Percentiles rank a stretch among this genome's conserved stretches.
Conservation (phyloP, 2,888 invertebrate species). For the Callosobruchus maculatus region DNA sequence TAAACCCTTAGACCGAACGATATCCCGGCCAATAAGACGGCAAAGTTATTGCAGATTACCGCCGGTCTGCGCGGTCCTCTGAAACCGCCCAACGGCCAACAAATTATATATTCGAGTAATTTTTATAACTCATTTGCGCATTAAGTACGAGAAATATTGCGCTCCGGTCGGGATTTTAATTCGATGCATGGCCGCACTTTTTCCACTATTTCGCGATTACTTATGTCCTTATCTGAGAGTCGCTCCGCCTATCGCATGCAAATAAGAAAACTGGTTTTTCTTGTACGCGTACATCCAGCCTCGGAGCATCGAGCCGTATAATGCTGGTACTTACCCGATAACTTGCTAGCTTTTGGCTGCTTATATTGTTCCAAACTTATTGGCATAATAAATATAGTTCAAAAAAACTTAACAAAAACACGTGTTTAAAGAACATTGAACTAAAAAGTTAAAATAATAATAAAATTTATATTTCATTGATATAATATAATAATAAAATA, state of each 20-base stretch:
- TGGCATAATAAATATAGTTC: too few species aligned
- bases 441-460: too few species aligned
- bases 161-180: constrained; percentile 30
- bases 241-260: constrained; percentile 25
- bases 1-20: constrained; percentile 32
- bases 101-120: constrained; percentile 35
- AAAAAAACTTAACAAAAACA: too few species aligned
- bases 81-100: constrained; percentile 19
- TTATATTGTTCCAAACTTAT: too few species aligned
- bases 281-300: too few species aligned
- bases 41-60: constrained; percentile 30
- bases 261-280: not conserved
- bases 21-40: constrained; percentile 31
- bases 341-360: too few species aligned
- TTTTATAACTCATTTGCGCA: constrained; percentile 34
- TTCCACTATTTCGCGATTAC: constrained; percentile 24
- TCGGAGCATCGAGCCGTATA: too few species aligned
- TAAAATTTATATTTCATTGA: too few species aligned
- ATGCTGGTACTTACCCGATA: too few species aligned
- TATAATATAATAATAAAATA: too few species aligned
- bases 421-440: too few species aligned
- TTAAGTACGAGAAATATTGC: constrained; percentile 36
- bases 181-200: constrained; percentile 17
- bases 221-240: constrained; percentile 25
- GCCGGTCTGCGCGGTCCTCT: constrained; percentile 17